Conservation (phyloP, 2,113 vertebrate genomes). For the Shinisaurus crocodilurus region DNA sequence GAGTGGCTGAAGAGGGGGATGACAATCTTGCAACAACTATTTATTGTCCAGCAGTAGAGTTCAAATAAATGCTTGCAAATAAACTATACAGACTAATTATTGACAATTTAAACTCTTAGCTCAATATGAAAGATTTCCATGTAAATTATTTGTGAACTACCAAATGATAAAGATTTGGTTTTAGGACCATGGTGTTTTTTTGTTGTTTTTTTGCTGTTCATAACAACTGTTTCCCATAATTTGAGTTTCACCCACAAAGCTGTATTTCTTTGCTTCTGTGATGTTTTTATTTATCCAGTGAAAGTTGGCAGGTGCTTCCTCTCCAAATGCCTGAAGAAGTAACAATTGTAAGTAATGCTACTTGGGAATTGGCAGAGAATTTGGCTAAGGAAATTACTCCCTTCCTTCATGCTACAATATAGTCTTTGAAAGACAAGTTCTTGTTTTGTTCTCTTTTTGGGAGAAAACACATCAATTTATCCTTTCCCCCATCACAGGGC, state of each 20-base stretch:
- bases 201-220: slow-evolving; percentile 29
- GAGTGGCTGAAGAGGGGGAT: background rate
- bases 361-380: slow-evolving; percentile 62
- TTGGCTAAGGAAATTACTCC: slow-evolving; percentile 55
- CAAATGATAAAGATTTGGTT: background rate
- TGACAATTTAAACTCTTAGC: background rate
- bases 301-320: slow-evolving; percentile 64
- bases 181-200: slow-evolving; percentile 1
- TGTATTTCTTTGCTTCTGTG: slow-evolving; percentile 27
- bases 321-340: slow-evolving; percentile 1
- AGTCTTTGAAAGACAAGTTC: slow-evolving; percentile 46
- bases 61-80: background rate
- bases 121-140: background rate
- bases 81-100: background rate
- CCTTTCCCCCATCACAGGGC: slow-evolving; percentile 18
- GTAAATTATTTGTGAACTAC: background rate
- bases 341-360: slow-evolving; percentile 51
- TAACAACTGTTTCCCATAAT: slow-evolving; percentile 10
- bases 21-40: background rate
- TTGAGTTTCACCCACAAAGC: slow-evolving; percentile 14
- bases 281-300: slow-evolving; percentile 34
- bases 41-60: background rate
- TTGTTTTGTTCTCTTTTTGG: slow-evolving; percentile 43
- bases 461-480: slow-evolving; percentile 34
- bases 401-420: slow-evolving; percentile 38